phyloP scores from a whole-genome alignment of 2,888 invertebrate species.

The Aspidiotus destructor region DNA sequence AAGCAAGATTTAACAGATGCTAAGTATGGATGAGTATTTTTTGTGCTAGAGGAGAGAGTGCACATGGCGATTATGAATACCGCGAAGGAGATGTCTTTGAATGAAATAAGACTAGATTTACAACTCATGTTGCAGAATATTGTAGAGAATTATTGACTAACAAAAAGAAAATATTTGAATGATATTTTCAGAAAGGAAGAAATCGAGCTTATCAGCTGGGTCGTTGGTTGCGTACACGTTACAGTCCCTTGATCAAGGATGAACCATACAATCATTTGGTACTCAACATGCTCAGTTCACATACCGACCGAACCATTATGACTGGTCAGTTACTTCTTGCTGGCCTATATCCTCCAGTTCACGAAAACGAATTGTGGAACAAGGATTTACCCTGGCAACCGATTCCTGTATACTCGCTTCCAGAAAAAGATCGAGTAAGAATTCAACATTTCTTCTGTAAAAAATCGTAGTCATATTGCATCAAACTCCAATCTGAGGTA shows the following conservation, averaged over 20 bases:
- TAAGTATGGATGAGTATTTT: too few relatives aligned
- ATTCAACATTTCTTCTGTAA: slow-evolving; percentile 6
- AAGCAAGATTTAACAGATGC: too few relatives aligned
- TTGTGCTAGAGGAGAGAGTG: too few relatives aligned
- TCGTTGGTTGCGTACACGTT: slow-evolving; percentile 42
- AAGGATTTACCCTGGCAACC: slow-evolving; percentile 46
- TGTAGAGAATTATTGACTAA: too few relatives aligned
- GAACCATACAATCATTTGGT: slow-evolving; percentile 48
- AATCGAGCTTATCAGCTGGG: slow-evolving; percentile 43
- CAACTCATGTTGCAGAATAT: too few relatives aligned
- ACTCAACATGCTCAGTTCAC: slow-evolving; percentile 61
- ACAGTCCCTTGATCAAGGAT: slow-evolving; percentile 42
- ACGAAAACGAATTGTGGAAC: slow-evolving; percentile 40
- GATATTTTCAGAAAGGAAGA: slow-evolving; percentile 41
- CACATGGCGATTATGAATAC: too few relatives aligned
- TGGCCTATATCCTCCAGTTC: slow-evolving; percentile 43
- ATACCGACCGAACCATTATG: slow-evolving; percentile 85
- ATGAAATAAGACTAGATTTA: too few relatives aligned
- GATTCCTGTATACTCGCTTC: slow-evolving; percentile 46
- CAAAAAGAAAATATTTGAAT: too few relatives aligned
- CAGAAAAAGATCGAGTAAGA: slow-evolving; percentile 45
- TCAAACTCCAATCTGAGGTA: too few relatives aligned
- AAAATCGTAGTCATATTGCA: too few relatives aligned
- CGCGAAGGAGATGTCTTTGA: too few relatives aligned
- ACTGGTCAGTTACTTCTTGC: slow-evolving; percentile 74